These are phyloP conservation scores for Tupiocoris notatus DNA, from an alignment of 2,888 invertebrate species.

Conservation along the genomic window DNA sequence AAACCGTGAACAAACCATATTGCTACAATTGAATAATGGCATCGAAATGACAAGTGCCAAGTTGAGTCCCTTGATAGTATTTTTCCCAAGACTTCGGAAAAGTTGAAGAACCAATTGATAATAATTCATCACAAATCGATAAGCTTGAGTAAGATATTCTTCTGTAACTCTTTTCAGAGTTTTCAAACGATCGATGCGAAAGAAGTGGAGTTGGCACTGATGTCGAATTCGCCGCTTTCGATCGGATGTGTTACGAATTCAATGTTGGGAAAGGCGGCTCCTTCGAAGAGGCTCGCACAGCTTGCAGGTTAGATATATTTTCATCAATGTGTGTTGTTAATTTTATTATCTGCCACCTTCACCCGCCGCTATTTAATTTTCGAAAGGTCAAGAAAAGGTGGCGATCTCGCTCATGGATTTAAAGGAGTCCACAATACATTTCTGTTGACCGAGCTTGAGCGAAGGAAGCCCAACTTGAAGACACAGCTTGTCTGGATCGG, in stretches of 20 bases:
- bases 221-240: conserved; percentile 77
- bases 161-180: conserved; percentile 72
- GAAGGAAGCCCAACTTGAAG: conserved; percentile 73
- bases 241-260: conserved; percentile 85
- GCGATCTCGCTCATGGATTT: conserved; percentile 67
- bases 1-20: too few relatives aligned
- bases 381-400: conserved; percentile 56
- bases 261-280: conserved; percentile 77
- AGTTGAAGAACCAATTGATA: too few relatives aligned
- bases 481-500: conserved; percentile 90
- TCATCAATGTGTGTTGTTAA: too few relatives aligned
- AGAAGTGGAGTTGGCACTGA: conserved; percentile 73
- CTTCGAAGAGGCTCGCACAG: conserved; percentile 74
- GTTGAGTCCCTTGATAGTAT: too few relatives aligned
- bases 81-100: too few relatives aligned
- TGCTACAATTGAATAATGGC: too few relatives aligned
- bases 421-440: conserved; percentile 66
- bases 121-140: too few relatives aligned
- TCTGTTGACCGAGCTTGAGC: conserved; percentile 74
- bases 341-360: too few relatives aligned
- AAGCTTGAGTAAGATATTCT: too few relatives aligned
- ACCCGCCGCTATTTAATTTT: too few relatives aligned
- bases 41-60: too few relatives aligned
- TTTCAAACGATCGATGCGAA: conserved; percentile 80
- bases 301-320: conserved; percentile 66